Conservation (phyloP, 2,888 invertebrate genomes). For the Sthenelais limicola region DNA sequence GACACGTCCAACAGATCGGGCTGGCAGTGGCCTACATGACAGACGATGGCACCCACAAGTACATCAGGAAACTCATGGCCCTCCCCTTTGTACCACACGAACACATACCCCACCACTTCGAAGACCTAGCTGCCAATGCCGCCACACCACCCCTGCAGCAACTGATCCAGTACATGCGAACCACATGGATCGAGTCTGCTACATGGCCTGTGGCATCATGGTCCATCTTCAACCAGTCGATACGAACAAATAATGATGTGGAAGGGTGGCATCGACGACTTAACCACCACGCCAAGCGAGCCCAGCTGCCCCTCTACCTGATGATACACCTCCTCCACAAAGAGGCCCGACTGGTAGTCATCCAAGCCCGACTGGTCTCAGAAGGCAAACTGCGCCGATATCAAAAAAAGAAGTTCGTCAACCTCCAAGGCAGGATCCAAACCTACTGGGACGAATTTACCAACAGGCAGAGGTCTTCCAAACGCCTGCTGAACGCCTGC, state of each 20-base stretch:
- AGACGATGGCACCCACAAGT: neutral
- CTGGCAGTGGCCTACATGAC: neutral
- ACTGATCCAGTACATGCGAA: neutral
- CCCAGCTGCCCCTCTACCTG: constrained; percentile 15
- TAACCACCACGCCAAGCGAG: constrained; percentile 15
- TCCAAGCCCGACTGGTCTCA: neutral
- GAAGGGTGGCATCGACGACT: constrained; percentile 41
- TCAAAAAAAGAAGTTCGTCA: constrained; percentile 9
- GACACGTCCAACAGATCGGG: constrained; percentile 5
- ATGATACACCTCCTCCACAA: constrained; percentile 14
- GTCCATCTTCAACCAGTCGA: constrained; percentile 5
- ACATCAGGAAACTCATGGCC: neutral
- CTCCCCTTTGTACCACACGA: too few relatives aligned
- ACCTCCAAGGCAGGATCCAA: constrained; percentile 11
- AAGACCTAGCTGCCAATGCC: neutral
- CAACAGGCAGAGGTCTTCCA: neutral
- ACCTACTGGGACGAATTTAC: constrained; percentile 5
- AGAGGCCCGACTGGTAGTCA: constrained; percentile 6
- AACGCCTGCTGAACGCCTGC: too few relatives aligned
- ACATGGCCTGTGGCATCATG: neutral
- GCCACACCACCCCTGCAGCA: neutral
- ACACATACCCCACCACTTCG: neutral
- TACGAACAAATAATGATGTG: constrained; percentile 41
- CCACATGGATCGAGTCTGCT: neutral
- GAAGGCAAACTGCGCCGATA: neutral